Evolutionary conservation across 2,888 invertebrate genomes (phyloP), one percentile per base, ranked within the genome.

Genomic region (Drosophila suboccidentalis): DNA sequence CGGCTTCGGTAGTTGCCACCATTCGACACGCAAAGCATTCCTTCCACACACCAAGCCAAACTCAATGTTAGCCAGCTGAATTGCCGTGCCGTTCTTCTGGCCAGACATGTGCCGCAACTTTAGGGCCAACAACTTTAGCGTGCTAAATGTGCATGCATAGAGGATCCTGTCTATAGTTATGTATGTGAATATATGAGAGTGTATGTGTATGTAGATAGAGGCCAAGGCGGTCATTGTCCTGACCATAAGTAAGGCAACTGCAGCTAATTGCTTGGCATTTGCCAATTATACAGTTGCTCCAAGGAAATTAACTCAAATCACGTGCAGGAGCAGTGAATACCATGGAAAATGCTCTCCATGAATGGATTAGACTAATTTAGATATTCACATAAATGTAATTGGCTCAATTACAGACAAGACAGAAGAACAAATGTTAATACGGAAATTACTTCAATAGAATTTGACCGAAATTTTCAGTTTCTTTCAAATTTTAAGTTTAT

Each of bases 21-120:
- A 83, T 87, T 87, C 78, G 86, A 76, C 86, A 87, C 86, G 86
- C 86, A 87, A 86, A 55, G 61, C 69, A 58, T 70, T 51, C 78
- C 47, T 68, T 51, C 81, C 47, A 65, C 53, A 67, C 41, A 67
- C 41, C 77, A 72, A 58, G 47, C 74, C 50, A 63, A 63, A 15
- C 11, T 49, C 50, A 39, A 36, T 43, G 43, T 43, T 43, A 19
- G 77, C 72, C 76, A 71, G 66, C 71, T 73, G 73, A 66, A 69
- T 49, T 32, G 57, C 39, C 38, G 3, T 50, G 46, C 36, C 41
- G 22, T 57, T 26, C 55, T 55, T 54, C 22, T 41, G 43, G 10
- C 55, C 50, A 59, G 65, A 74, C 77, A 78, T 74, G 77, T 76
- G 72, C 68, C 64, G 51, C 75, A 71, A 64, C 57, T 62, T 55